These are phyloP conservation scores for Meles meles DNA, from an alignment of 2,113 vertebrate genomes.

Conservation along the genomic window DNA sequence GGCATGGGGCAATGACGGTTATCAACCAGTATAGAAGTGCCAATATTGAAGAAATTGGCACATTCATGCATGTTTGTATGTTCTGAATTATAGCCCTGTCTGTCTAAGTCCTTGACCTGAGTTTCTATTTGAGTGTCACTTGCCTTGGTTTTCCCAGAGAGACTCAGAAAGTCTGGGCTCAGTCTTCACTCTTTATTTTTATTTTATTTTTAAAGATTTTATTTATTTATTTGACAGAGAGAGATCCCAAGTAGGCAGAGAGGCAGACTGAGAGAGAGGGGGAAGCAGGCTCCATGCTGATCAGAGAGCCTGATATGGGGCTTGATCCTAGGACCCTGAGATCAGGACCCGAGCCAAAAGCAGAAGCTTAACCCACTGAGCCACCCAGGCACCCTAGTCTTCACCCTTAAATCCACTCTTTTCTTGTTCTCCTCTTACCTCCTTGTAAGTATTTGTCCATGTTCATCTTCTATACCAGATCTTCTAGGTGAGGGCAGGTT, in stretches of 20 bases:
- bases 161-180: not conserved
- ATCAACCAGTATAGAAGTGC: not conserved
- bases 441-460: not conserved
- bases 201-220: too few species aligned
- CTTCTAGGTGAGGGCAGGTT: not conserved
- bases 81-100: not conserved
- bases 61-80: too few species aligned
- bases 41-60: not conserved
- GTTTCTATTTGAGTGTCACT: not conserved
- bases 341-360: too few species aligned
- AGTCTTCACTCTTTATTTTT: not conserved
- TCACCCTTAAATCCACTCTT: not conserved
- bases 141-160: not conserved
- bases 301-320: too few species aligned
- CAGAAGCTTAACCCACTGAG: too few species aligned
- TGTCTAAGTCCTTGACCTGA: not conserved
- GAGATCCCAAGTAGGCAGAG: too few species aligned
- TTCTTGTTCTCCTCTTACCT: not conserved
- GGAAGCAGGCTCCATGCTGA: too few species aligned
- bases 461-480: not conserved
- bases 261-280: too few species aligned
- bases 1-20: too few species aligned
- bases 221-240: too few species aligned
- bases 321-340: too few species aligned
- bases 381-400: too few species aligned